phyloP scores from a whole-genome alignment of 2,888 invertebrate species.

The Hirtodrosophila alboralis region DNA sequence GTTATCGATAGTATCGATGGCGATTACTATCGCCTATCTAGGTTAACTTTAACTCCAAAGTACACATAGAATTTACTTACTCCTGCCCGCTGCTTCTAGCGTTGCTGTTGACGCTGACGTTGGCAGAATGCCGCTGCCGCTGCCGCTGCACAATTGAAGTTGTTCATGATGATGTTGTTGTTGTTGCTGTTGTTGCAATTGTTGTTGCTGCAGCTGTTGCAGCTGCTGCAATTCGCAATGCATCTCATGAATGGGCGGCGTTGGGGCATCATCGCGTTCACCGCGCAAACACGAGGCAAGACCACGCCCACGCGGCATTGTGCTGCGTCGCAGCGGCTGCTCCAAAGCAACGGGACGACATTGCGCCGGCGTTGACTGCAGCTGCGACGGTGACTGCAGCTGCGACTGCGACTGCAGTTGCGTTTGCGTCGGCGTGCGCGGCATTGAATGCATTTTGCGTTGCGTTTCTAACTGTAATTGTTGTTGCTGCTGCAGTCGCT shows the following conservation, averaged over 20 bases:
- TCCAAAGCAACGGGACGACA: slow-evolving; percentile 50
- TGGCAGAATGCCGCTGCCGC: slow-evolving; percentile 17
- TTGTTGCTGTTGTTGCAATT: slow-evolving; percentile 42
- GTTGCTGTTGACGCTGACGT: slow-evolving; percentile 32
- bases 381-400: slow-evolving; percentile 17
- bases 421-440: slow-evolving; percentile 49
- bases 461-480: slow-evolving; percentile 35
- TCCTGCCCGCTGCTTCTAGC: slow-evolving; percentile 75
- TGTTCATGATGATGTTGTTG: slow-evolving; percentile 49
- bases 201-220: slow-evolving; percentile 76
- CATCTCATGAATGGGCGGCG: slow-evolving; percentile 69
- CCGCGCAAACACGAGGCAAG: slow-evolving; percentile 83
- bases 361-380: slow-evolving; percentile 33
- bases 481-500: slow-evolving; percentile 24
- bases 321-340: slow-evolving; percentile 79
- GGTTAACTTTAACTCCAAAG: too few species aligned
- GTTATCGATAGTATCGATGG: too few species aligned
- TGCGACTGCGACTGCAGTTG: too few species aligned
- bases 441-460: slow-evolving; percentile 69
- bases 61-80: slow-evolving; percentile 39
- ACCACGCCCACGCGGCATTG: slow-evolving; percentile 83
- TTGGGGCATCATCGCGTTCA: slow-evolving; percentile 82
- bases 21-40: too few species aligned
- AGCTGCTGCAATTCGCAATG: slow-evolving; percentile 62
- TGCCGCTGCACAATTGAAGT: slow-evolving; percentile 47